A percentile compares a stretch with the other conserved stretches of the same genome.
These are phyloP conservation scores for Danio jaintianensis DNA, from an alignment of 2,797 vertebrate species.

Conservation along the genomic window DNA sequence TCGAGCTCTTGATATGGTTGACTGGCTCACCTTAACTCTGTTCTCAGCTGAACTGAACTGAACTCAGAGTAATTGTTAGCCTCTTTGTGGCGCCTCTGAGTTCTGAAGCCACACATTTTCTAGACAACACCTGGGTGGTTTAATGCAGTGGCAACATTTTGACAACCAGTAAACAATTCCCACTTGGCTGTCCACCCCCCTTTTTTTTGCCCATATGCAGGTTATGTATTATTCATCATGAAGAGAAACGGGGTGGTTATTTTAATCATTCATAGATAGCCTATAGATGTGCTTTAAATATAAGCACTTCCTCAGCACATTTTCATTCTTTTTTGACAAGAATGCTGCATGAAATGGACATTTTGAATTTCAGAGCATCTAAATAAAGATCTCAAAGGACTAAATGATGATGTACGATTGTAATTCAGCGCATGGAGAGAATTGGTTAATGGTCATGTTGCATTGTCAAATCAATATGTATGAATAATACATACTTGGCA, in stretches of 20 bases:
- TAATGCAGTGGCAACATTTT: constrained; percentile 14
- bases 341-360: not conserved
- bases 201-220: not conserved
- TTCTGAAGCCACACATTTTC: constrained; percentile 12
- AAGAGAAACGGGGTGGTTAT: constrained; percentile 16
- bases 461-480: not conserved
- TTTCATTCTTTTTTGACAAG: not conserved
- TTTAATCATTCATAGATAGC: constrained; percentile 25
- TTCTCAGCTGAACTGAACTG: constrained; percentile 16
- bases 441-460: constrained; percentile 4
- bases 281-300: not conserved
- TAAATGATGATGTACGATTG: not conserved
- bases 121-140: not conserved
- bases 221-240: constrained; percentile 37
- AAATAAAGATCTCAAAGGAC: constrained; percentile 16
- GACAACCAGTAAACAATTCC: constrained; percentile 7
- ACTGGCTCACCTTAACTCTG: constrained; percentile 5
- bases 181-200: constrained; percentile 1
- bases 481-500: not conserved
- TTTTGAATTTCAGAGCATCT: not conserved
- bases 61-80: constrained; percentile 19
- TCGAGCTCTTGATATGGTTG: constrained; percentile 20
- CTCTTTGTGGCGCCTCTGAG: constrained; percentile 9
- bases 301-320: not conserved
- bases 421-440: constrained; percentile 15